Conservation (phyloP, 2,888 invertebrate genomes). For the Tenthredo mesomela region DNA sequence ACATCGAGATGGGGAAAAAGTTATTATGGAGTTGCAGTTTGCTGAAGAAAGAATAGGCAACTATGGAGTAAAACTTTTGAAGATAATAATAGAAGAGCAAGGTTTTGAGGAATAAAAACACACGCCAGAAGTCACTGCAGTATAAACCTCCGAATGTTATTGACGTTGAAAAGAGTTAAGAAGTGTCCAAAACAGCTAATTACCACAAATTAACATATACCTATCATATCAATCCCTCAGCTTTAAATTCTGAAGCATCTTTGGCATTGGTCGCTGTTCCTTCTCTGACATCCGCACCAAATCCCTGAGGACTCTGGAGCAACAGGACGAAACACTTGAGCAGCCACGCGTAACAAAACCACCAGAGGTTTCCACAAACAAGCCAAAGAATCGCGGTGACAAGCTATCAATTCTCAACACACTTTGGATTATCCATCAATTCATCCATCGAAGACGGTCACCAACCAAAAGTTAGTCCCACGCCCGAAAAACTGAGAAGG, state of each 20-base stretch:
- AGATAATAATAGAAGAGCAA: not conserved
- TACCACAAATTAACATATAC: not conserved
- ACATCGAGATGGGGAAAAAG: not conserved
- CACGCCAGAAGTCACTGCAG: not conserved
- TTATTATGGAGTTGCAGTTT: conserved; percentile 8
- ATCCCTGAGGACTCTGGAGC: conserved; percentile 37
- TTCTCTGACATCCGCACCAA: conserved; percentile 11
- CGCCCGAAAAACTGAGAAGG: not conserved
- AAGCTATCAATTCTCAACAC: conserved; percentile 31
- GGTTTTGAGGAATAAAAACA: not conserved
- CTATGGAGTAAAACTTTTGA: not conserved
- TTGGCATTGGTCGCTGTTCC: not conserved
- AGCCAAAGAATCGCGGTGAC: conserved; percentile 25
- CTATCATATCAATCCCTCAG: conserved; percentile 2
- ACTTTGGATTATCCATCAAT: conserved; percentile 33
- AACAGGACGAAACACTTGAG: conserved; percentile 45
- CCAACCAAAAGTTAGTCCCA: not conserved
- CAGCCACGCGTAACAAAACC: conserved; percentile 29
- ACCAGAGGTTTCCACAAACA: conserved; percentile 31
- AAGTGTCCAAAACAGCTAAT: not conserved
- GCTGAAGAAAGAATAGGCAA: not conserved
- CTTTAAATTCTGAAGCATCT: conserved; percentile 13
- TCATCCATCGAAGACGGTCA: not conserved
- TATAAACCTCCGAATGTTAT: not conserved
- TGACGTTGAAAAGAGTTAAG: not conserved